Evolutionary conservation across 2,113 vertebrate species (phyloP).

Genomic region (Pandion haliaetus): DNA sequence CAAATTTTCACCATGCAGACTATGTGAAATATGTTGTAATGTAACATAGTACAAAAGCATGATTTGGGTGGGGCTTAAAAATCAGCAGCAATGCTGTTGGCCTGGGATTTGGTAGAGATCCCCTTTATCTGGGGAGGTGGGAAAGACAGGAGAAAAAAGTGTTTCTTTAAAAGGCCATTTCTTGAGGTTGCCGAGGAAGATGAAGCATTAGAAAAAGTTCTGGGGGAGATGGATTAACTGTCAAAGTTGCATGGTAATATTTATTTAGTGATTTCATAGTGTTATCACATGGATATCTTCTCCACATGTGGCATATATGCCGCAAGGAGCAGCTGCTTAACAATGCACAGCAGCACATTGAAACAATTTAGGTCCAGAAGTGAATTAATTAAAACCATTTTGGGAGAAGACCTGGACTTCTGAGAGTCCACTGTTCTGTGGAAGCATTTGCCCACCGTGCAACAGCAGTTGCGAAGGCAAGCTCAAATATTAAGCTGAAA

Average conservation of each 20-base stretch:
- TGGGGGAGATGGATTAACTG: neutral
- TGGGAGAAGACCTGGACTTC: neutral
- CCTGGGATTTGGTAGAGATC: neutral
- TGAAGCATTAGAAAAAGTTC: neutral
- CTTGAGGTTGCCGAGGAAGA: neutral
- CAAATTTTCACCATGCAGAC: neutral
- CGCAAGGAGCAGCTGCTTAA: neutral
- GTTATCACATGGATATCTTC: neutral
- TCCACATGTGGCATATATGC: neutral
- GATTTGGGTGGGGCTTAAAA: neutral
- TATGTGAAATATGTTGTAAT: neutral
- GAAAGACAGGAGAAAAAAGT: neutral
- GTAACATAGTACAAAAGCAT: neutral
- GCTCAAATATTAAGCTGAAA: neutral
- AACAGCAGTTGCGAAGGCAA: neutral
- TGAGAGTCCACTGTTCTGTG: neutral
- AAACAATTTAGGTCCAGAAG: constrained; percentile 1
- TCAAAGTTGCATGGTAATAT: neutral
- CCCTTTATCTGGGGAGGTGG: neutral
- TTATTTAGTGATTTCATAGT: neutral
- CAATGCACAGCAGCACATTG: neutral
- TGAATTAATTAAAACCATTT: neutral
- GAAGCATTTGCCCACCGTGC: neutral
- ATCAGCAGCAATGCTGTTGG: neutral
- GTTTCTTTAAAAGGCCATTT: neutral